Base-by-base conservation (phyloP, 2,888 invertebrate species). In the Ophraella communa region DNA sequence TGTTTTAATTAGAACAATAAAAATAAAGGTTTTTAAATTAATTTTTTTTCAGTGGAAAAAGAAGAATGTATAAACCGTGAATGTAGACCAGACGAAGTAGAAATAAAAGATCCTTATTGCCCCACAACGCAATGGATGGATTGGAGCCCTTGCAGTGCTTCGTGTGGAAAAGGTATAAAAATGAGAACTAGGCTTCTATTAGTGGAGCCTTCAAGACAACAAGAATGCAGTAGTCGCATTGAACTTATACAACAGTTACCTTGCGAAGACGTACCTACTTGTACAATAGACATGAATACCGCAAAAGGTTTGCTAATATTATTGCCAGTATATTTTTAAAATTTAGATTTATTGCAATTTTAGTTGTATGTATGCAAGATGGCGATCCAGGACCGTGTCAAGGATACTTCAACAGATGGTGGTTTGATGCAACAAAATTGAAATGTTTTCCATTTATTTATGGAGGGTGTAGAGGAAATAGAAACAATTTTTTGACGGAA, bases 121-220 rank as follows among this genome's bases (percentile, higher is more conserved):
- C 91, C 93, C 63, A 90, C 93, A n/a, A 91, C 92, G 0, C 88
- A 88, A 55, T 97, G 96, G 96, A 89, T 93, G 62, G 91, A 92
- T 71, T 97, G 96, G 96, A 93, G 94, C 61, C 92, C 95, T 0
- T 97, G 96, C 83, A 91, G 93, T 55, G 93, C 91, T 0, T 88
- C 93, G 5, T 97, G 96, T 79, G 96, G 95, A 0, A 87, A 88
- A 77, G 96, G 96, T 0, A 87, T 91, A 14, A 85, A 86, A 66
- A 81, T 88, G 62, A 87, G 94, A 58, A 92, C 91, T 35, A 87
- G 96, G 4, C 84, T 94, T 68, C 77, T 89, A 17, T 78, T 89
- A 64, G 88, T 91, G 55, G 88, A 89, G 51, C 87, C 90, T 1
- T 88, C 86, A 10, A 79, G 85, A 18, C 88, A 90, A 77, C 84